Evolutionary conservation across 2,888 invertebrate genomes (phyloP).

Genomic region (Charanyca ferruginea): DNA sequence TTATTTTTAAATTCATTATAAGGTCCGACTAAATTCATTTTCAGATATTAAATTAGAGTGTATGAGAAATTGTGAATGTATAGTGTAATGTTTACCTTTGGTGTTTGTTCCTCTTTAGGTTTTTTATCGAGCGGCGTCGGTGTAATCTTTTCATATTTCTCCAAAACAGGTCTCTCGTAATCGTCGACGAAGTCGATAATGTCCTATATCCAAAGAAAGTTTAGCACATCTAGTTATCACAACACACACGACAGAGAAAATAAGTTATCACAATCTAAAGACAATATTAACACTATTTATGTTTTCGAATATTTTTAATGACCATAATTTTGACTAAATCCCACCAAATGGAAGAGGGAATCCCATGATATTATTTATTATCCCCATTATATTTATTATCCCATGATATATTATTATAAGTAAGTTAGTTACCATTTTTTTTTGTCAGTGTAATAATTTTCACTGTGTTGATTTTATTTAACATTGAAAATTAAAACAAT

Average conservation of each 20-base stretch:
- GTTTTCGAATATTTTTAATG: slow-evolving; percentile 17
- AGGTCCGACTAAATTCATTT: slow-evolving; percentile 9
- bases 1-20: slow-evolving; percentile 43
- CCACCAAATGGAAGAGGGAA: slow-evolving; percentile 38
- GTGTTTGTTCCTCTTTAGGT: slow-evolving; percentile 86
- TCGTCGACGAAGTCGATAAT: slow-evolving; percentile 92
- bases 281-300: slow-evolving; percentile 39
- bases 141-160: slow-evolving; percentile 93
- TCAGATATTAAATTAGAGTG: neutral
- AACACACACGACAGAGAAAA: slow-evolving; percentile 71
- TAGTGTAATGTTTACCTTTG: slow-evolving; percentile 84
- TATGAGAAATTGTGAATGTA: slow-evolving; percentile 64
- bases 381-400: no score
- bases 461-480: neutral
- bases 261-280: slow-evolving; percentile 63
- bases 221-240: slow-evolving; percentile 84
- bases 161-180: slow-evolving; percentile 94
- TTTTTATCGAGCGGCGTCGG: slow-evolving; percentile 90
- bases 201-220: slow-evolving; percentile 85
- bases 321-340: slow-evolving; percentile 3
- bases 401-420: no score
- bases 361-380: no score
- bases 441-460: neutral
- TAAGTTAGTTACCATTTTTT: neutral
- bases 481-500: neutral